phyloP scores from a whole-genome alignment of 35 echinoderm and acorn worm genomes.

The Heliocidaris tuberculata region DNA sequence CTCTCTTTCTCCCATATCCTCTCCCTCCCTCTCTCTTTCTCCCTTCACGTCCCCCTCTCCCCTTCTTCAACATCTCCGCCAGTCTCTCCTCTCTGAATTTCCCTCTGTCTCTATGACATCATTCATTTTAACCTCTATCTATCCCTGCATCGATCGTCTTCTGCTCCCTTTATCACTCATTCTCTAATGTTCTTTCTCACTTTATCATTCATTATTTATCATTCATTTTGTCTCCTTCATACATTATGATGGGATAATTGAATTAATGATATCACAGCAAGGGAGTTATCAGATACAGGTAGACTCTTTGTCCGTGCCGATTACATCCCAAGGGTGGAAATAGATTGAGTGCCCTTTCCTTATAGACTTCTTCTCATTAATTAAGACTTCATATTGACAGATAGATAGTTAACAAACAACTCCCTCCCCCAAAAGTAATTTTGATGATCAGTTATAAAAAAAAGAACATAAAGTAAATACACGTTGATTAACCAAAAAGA shows the following conservation, averaged over 20 bases:
- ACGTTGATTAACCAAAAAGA: no score
- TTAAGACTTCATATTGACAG: neutral
- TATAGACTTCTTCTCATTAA: neutral
- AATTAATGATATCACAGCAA: neutral
- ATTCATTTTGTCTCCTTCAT: neutral
- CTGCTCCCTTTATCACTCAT: no score
- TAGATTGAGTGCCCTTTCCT: neutral
- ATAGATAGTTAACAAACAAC: neutral
- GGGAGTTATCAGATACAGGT: constrained; percentile 1
- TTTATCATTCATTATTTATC: neutral
- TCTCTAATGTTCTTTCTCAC: neutral
- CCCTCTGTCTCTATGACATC: neutral
- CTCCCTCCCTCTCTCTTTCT: neutral
- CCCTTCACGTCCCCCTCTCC: neutral
- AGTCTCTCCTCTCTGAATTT: neutral
- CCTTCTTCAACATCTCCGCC: neutral
- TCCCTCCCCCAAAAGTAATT: neutral
- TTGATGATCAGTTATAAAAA: no score
- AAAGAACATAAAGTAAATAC: no score
- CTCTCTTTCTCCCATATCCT: no score
- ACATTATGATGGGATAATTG: neutral
- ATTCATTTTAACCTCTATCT: neutral
- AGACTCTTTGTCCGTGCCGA: neutral
- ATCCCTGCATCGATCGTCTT: neutral
- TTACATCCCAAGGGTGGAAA: neutral